These are phyloP conservation scores for Colletes collaris DNA, from an alignment of 2,888 invertebrate genomes.

Conservation along the genomic window DNA sequence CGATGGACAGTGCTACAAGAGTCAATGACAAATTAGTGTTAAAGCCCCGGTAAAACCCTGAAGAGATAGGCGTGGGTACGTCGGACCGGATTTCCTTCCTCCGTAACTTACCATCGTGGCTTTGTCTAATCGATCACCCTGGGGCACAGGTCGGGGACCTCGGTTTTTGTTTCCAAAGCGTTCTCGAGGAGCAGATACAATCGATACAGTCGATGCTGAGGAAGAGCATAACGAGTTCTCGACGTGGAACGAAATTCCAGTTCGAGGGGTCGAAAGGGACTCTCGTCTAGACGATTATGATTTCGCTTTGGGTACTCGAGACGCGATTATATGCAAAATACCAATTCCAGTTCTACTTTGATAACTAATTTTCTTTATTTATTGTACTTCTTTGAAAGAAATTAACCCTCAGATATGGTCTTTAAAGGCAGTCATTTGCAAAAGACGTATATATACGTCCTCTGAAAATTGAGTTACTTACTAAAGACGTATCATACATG, in stretches of 20 bases:
- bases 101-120: conserved; percentile 52
- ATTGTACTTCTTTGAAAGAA: too few species aligned
- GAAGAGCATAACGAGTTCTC: conserved; percentile 35
- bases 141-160: conserved; percentile 52
- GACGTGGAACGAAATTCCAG: conserved; percentile 31
- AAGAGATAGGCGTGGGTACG: conserved; percentile 12
- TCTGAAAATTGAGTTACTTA: too few species aligned
- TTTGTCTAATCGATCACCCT: conserved; percentile 55
- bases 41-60: too few species aligned
- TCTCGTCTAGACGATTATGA: not conserved
- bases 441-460: too few species aligned
- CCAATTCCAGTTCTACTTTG: too few species aligned
- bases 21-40: not conserved
- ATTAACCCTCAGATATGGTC: too few species aligned
- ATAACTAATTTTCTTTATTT: too few species aligned
- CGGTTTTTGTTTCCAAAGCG: conserved; percentile 44
- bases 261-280: not conserved
- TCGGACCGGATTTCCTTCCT: conserved; percentile 67
- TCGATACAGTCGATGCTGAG: conserved; percentile 42
- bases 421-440: too few species aligned
- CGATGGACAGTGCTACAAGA: too few species aligned
- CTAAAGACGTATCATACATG: too few species aligned
- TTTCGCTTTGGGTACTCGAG: not conserved
- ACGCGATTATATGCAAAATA: too few species aligned
- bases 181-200: conserved; percentile 35